Percentiles rank a stretch among this genome's conserved stretches.
Evolutionary conservation across 2,797 vertebrate genomes (phyloP).

Genomic region (Periparus ater): DNA sequence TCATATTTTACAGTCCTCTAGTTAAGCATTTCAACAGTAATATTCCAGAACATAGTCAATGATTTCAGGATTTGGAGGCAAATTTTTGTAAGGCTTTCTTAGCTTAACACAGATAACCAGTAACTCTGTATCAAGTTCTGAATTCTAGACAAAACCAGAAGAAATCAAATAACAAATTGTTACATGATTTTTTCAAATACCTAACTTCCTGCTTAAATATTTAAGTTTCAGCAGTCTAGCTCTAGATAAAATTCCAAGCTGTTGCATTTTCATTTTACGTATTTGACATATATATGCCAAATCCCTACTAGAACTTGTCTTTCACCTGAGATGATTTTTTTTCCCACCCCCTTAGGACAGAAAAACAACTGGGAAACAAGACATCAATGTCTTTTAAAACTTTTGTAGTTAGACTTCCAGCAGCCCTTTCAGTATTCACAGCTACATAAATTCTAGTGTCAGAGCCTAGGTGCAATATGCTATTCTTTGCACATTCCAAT

Average conservation of each 20-base stretch:
- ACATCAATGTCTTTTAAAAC: not conserved
- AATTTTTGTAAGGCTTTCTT: not conserved
- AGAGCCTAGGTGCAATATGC: not conserved
- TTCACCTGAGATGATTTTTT: not conserved
- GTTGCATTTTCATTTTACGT: not conserved
- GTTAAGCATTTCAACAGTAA: not conserved
- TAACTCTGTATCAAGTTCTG: not conserved
- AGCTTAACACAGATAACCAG: not conserved
- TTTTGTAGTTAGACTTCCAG: not conserved
- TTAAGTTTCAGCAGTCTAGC: not conserved
- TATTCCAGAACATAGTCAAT: not conserved
- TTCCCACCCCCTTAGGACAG: not conserved
- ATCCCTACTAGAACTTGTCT: not conserved
- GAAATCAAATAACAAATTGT: not conserved
- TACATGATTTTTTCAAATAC: not conserved
- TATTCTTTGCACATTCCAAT: not conserved
- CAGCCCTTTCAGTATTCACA: not conserved
- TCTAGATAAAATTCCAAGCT: not conserved
- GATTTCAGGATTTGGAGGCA: not conserved
- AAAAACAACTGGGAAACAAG: not conserved
- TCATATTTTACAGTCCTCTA: not conserved
- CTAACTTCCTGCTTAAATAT: not conserved
- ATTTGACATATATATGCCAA: not conserved
- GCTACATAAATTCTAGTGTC: not conserved
- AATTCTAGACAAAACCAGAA: not conserved